Conservation (phyloP, 1,140 invertebrate species). For the Melanaphis sacchari region DNA sequence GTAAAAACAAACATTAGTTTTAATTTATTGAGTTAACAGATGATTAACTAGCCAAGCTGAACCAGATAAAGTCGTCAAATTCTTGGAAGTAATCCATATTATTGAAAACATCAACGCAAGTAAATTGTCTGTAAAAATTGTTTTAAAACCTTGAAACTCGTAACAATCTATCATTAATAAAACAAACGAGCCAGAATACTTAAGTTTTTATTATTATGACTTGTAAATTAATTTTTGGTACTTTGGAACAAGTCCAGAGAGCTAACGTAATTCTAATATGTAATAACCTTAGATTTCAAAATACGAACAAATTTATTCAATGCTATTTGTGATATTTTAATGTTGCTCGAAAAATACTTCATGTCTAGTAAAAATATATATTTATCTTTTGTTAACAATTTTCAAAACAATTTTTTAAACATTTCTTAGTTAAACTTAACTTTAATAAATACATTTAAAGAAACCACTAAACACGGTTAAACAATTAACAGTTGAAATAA, state of each 20-base stretch:
- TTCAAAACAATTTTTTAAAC: not conserved
- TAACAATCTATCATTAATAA: conserved; percentile 13
- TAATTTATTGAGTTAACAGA: not conserved
- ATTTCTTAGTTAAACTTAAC: not conserved
- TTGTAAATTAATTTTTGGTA: not conserved
- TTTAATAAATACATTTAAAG: not conserved
- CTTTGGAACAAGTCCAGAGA: not conserved
- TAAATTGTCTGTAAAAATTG: conserved; percentile 17
- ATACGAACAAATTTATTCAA: not conserved
- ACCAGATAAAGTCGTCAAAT: not conserved
- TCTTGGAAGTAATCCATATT: conserved; percentile 21
- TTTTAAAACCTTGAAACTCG: conserved; percentile 16
- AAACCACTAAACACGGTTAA: not conserved
- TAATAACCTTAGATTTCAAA: conserved; percentile 30
- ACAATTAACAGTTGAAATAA: not conserved
- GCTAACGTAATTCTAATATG: not conserved
- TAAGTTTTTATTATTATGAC: not conserved
- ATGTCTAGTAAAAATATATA: not conserved
- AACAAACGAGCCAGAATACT: conserved; percentile 28
- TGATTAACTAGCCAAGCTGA: not conserved
- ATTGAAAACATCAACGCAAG: not conserved
- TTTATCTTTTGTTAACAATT: not conserved
- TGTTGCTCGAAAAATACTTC: not conserved
- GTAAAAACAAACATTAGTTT: not conserved
- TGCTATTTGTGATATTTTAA: not conserved